These are phyloP conservation scores for Liparis tanakae DNA, from an alignment of 2,797 vertebrate genomes.

Conservation along the genomic window DNA sequence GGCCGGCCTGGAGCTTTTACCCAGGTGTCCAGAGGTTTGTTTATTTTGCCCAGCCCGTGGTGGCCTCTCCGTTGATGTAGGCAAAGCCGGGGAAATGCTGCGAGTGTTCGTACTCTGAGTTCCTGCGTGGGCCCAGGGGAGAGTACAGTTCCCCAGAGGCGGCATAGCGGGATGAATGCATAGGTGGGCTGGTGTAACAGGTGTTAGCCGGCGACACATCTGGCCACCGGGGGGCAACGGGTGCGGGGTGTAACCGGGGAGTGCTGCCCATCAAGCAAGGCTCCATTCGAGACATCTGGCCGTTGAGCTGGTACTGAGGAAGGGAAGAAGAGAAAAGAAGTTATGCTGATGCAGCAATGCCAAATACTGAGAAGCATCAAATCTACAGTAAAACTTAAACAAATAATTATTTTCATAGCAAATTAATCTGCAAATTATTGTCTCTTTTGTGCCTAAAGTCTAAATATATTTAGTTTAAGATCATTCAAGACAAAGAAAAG, in stretches of 20 bases:
- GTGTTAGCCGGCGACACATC: conserved; percentile 92
- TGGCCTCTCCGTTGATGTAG: conserved; percentile 98
- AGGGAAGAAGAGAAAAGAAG: conserved; percentile 16
- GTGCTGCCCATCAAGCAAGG: conserved; percentile 95
- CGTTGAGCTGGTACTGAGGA: conserved; percentile 93
- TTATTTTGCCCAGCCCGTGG: conserved; percentile 97
- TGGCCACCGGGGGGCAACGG: conserved; percentile 94
- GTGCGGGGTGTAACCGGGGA: conserved; percentile 91
- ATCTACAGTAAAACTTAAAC: neutral
- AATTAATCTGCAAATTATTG: neutral
- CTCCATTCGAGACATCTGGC: conserved; percentile 95
- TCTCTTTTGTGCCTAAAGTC: neutral
- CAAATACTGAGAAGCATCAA: neutral
- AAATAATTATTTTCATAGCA: neutral
- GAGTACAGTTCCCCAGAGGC: conserved; percentile 94
- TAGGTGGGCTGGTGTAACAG: conserved; percentile 93
- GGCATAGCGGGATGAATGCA: conserved; percentile 93
- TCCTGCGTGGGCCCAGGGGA: conserved; percentile 91
- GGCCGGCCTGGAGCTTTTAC: conserved; percentile 32
- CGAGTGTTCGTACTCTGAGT: conserved; percentile 98
- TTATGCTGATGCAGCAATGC: conserved; percentile 10
- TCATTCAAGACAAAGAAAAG: neutral
- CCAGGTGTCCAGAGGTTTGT: conserved; percentile 26
- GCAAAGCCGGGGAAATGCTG: conserved; percentile 99
- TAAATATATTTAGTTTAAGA: neutral